phyloP scores from a whole-genome alignment of 2,113 vertebrate species.

The Pachycephala philippinensis region DNA sequence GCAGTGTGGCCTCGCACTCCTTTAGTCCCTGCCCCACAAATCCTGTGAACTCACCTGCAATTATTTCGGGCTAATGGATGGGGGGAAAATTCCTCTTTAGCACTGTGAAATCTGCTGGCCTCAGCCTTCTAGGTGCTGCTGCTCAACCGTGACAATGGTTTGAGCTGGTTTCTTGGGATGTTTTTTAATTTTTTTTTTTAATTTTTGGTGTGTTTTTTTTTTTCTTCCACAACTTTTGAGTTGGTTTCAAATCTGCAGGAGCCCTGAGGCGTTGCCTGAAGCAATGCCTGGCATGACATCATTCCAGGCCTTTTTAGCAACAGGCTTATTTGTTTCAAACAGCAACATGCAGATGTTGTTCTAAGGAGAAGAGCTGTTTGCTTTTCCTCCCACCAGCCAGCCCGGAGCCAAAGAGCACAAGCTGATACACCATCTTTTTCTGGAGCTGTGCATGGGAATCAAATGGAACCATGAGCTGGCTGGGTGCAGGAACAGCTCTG shows the following conservation, averaged over 20 bases:
- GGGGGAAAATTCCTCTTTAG: not conserved
- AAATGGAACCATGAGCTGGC: not conserved
- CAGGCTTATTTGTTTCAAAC: constrained; percentile 30
- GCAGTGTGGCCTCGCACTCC: fast-evolving
- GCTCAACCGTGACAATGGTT: not conserved
- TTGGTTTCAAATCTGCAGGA: not conserved
- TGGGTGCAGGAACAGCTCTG: not conserved
- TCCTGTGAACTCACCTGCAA: not conserved
- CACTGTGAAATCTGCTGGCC: not conserved
- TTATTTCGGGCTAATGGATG: not conserved
- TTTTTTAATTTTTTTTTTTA: no score
- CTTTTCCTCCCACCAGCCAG: not conserved
- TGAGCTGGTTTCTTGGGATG: not conserved
- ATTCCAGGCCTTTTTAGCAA: constrained; percentile 14
- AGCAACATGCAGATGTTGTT: constrained; percentile 43
- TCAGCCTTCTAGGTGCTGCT: not conserved
- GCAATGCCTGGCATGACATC: not conserved
- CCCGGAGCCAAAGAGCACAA: not conserved
- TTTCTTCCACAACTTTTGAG: not conserved
- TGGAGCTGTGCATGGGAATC: not conserved
- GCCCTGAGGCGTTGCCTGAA: constrained; percentile 10
- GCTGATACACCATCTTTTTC: not conserved
- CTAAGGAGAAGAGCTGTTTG: constrained; percentile 2
- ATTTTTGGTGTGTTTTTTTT: not conserved
- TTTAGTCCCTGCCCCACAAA: not conserved